Evolutionary conservation across 2,113 vertebrate species (phyloP).

Genomic region (Gallinago media): DNA sequence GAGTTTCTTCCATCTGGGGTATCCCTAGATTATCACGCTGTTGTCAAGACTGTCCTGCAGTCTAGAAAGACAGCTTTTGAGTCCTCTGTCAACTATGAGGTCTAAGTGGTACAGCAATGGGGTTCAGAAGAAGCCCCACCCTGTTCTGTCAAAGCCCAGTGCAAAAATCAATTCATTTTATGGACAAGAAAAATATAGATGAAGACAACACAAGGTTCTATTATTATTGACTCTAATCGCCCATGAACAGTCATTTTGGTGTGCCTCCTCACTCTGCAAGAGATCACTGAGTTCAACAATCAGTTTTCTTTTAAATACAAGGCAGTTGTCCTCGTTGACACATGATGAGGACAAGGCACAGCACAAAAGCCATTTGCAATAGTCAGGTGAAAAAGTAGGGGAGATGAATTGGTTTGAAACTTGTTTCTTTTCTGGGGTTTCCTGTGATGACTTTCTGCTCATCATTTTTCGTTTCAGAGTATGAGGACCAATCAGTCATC

Average conservation of each 20-base stretch:
- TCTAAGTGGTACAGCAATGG: not conserved
- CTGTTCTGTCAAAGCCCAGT: not conserved
- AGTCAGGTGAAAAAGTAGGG: not conserved
- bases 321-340: not conserved
- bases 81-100: not conserved
- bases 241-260: not conserved
- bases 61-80: not conserved
- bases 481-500: not conserved
- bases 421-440: constrained; percentile 22
- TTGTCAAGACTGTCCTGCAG: not conserved
- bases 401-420: not conserved
- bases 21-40: not conserved
- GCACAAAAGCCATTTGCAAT: not conserved
- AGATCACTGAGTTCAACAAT: not conserved
- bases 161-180: not conserved
- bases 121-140: not conserved
- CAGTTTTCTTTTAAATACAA: not conserved
- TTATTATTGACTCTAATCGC: not conserved
- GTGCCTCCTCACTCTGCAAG: not conserved
- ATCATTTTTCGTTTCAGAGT: constrained; percentile 36
- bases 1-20: not conserved
- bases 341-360: not conserved
- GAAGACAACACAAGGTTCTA: not conserved
- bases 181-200: not conserved
- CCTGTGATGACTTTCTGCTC: constrained; percentile 29